Conservation (phyloP, 2,113 vertebrate genomes). For the Hippocampus barbouri region DNA sequence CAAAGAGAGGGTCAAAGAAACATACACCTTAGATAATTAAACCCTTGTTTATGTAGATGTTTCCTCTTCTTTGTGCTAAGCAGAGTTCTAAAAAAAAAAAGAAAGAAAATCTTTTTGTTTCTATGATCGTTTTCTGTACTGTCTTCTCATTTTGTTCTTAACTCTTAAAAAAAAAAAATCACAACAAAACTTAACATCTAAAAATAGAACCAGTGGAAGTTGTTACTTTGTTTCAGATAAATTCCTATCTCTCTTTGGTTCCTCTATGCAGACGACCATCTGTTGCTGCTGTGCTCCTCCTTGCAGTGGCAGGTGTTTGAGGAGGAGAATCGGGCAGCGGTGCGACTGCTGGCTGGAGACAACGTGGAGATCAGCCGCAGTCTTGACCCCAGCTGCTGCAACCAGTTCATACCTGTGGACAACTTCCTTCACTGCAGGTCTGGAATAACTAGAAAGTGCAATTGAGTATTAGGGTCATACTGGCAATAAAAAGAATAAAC, state of each 20-base stretch:
- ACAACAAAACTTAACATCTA: too few species aligned
- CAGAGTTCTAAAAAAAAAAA: neutral
- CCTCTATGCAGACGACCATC: slow-evolving; percentile 67
- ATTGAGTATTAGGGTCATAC: neutral
- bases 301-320: slow-evolving; percentile 76
- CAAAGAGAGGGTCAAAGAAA: neutral
- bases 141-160: too few species aligned
- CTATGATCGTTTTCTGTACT: too few species aligned
- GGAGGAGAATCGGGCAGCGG: slow-evolving; percentile 65
- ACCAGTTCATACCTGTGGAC: slow-evolving; percentile 63
- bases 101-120: too few species aligned
- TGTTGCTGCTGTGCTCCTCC: slow-evolving; percentile 74
- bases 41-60: too few species aligned
- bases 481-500: too few species aligned
- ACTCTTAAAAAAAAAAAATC: too few species aligned
- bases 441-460: neutral
- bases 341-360: slow-evolving; percentile 65
- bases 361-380: slow-evolving; percentile 69
- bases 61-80: too few species aligned
- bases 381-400: slow-evolving; percentile 62
- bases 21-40: neutral
- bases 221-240: neutral
- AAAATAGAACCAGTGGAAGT: neutral
- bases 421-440: slow-evolving; percentile 71
- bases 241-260: neutral